Evolutionary conservation across 2,797 vertebrate genomes (phyloP).

Genomic region (Helostoma temminkii): DNA sequence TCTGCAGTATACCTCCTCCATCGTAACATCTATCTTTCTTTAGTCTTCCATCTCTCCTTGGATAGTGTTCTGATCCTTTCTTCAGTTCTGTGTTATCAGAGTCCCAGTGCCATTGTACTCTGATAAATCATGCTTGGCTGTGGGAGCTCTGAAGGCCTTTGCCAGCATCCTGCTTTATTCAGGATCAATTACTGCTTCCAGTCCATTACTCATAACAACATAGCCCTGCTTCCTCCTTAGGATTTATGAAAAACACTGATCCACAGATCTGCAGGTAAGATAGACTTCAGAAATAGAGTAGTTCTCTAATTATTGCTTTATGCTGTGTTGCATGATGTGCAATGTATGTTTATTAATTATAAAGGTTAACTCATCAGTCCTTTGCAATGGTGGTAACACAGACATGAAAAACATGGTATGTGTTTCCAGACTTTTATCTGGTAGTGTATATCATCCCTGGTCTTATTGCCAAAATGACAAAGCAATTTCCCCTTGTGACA

Average conservation of each 20-base stretch:
- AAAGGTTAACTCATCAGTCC: no score
- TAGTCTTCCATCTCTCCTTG: slow-evolving; percentile 9
- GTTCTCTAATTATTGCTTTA: neutral
- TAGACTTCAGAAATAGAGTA: neutral
- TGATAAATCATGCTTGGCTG: slow-evolving; percentile 43
- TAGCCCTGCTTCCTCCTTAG: slow-evolving; percentile 3
- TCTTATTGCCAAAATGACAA: no score
- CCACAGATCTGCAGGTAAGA: neutral
- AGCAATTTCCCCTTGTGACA: neutral
- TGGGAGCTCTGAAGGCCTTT: slow-evolving; percentile 16
- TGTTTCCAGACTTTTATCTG: no score
- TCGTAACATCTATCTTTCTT: neutral
- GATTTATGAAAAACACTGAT: neutral
- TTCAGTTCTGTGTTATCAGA: slow-evolving; percentile 39
- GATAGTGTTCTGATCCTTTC: slow-evolving; percentile 24
- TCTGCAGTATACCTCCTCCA: slow-evolving; percentile 10
- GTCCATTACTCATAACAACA: slow-evolving; percentile 25
- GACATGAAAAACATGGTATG: no score
- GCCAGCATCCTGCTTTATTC: slow-evolving; percentile 44
- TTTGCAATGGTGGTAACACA: no score
- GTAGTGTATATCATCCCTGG: no score
- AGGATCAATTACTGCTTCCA: slow-evolving; percentile 38
- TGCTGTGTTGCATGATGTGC: no score
- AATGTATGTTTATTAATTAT: no score
- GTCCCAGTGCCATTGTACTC: slow-evolving; percentile 38